Conservation (phyloP, 2,797 vertebrate species). For the Prionace glauca region DNA sequence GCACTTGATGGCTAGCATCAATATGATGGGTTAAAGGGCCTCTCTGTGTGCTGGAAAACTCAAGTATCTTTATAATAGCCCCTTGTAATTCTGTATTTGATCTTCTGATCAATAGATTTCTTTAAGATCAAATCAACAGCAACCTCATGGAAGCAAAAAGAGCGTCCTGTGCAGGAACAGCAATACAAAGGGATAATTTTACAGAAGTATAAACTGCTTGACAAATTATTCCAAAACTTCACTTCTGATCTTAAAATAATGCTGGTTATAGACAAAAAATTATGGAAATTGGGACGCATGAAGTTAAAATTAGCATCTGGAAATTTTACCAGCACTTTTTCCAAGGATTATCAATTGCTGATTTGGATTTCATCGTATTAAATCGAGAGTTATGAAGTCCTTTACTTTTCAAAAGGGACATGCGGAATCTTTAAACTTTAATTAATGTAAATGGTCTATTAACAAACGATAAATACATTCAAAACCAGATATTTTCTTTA, state of each 20-base stretch:
- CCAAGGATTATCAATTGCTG: not conserved
- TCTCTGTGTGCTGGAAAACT: too few relatives aligned
- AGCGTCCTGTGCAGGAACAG: not conserved
- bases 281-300: not conserved
- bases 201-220: not conserved
- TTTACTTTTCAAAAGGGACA: not conserved
- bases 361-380: not conserved
- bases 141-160: not conserved
- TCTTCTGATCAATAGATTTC: not conserved
- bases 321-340: not conserved
- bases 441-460: not conserved
- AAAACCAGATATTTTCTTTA: not conserved
- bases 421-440: not conserved
- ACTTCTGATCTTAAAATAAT: not conserved
- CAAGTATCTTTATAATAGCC: not conserved
- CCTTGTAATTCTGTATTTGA: not conserved
- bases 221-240: not conserved
- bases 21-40: too few relatives aligned
- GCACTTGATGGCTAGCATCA: too few relatives aligned
- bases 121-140: not conserved
- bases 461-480: not conserved
- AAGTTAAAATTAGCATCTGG: not conserved
- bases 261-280: not conserved
- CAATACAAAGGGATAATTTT: not conserved
- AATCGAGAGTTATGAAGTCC: not conserved